phyloP scores from a whole-genome alignment of 2,797 vertebrate genomes.

The Pantherophis alleghaniensis region DNA sequence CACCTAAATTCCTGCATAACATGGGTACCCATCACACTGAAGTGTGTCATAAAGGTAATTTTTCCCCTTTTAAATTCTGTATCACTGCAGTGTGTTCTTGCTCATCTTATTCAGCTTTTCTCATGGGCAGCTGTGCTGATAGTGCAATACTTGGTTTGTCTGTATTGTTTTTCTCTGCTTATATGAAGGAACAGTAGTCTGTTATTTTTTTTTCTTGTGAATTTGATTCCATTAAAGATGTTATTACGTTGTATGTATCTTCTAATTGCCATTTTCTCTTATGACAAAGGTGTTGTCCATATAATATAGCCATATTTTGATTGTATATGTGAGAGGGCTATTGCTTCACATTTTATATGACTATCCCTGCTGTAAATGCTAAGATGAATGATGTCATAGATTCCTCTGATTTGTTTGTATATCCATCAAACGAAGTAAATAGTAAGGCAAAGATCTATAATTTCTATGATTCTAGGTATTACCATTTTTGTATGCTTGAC shows the following conservation, averaged over 20 bases:
- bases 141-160: neutral
- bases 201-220: neutral
- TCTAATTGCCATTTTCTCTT: neutral
- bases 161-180: neutral
- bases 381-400: neutral
- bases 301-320: neutral
- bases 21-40: neutral
- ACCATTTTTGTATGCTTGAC: neutral
- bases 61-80: neutral
- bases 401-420: neutral
- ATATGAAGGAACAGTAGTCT: neutral
- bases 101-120: neutral
- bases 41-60: neutral
- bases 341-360: neutral
- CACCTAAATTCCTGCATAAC: no score
- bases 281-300: neutral
- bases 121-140: neutral
- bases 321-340: neutral
- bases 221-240: neutral
- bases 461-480: neutral
- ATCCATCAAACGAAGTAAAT: neutral
- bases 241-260: neutral
- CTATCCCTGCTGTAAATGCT: neutral
- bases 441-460: neutral
- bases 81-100: neutral